These are phyloP conservation scores for Eristalis tenax DNA, from an alignment of 2,888 invertebrate species.

Conservation along the genomic window DNA sequence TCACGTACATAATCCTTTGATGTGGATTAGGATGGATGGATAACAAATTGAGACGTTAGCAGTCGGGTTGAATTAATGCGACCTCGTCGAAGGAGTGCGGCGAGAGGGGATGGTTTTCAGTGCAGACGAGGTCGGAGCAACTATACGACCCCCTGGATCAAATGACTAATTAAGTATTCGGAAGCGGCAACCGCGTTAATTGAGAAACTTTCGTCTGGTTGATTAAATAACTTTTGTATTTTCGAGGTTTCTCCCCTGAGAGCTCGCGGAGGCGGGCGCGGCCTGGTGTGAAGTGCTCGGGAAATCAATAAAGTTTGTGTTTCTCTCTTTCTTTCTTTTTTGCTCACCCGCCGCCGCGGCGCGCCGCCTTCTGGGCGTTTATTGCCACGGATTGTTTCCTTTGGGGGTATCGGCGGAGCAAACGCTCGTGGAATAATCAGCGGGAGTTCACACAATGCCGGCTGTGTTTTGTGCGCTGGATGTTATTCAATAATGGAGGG, in stretches of 20 bases:
- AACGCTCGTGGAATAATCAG: conserved; percentile 9
- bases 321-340: conserved; percentile 4
- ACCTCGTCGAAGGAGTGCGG: not conserved
- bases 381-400: conserved; percentile 2
- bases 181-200: conserved; percentile 66
- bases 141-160: conserved; percentile 30
- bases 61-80: conserved; percentile 50
- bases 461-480: not conserved
- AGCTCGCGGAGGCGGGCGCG: not conserved
- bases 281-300: not conserved
- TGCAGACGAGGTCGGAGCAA: not conserved
- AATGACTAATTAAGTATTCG: conserved; percentile 65
- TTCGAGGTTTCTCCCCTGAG: conserved; percentile 9
- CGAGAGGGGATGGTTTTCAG: conserved; percentile 3
- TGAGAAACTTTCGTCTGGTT: conserved; percentile 67
- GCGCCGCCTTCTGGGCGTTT: not conserved
- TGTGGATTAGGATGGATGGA: conserved; percentile 36
- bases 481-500: not conserved
- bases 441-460: not conserved
- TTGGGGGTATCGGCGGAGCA: not conserved
- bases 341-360: too few relatives aligned
- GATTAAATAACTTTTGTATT: conserved; percentile 68
- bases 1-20: conserved; percentile 33
- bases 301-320: conserved; percentile 55
- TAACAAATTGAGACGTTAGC: conserved; percentile 52